These are phyloP conservation scores for Hyles euphorbiae DNA, from an alignment of 1,140 invertebrate genomes.

Conservation along the genomic window DNA sequence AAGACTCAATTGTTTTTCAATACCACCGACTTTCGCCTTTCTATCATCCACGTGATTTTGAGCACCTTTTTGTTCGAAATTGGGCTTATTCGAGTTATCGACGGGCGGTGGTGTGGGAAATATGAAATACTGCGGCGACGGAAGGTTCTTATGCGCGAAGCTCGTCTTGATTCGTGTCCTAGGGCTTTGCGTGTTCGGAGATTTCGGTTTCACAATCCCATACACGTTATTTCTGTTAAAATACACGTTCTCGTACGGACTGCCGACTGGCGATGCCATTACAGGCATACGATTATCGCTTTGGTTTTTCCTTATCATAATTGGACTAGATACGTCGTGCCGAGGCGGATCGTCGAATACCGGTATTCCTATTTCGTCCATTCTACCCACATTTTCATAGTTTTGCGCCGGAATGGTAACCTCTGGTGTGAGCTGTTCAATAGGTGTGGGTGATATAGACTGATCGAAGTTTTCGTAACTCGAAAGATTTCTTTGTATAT, in stretches of 20 bases:
- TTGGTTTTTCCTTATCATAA: slow-evolving; percentile 67
- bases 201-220: slow-evolving; percentile 68
- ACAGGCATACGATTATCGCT: slow-evolving; percentile 18
- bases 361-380: slow-evolving; percentile 66
- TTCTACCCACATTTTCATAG: slow-evolving; percentile 64
- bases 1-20: slow-evolving; percentile 70
- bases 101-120: slow-evolving; percentile 64
- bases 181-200: slow-evolving; percentile 74
- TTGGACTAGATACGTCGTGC: slow-evolving; percentile 61
- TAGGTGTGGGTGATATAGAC: slow-evolving; percentile 25
- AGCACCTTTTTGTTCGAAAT: slow-evolving; percentile 26
- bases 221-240: slow-evolving; percentile 44
- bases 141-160: slow-evolving; percentile 68
- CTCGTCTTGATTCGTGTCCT: slow-evolving; percentile 80
- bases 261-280: slow-evolving; percentile 47
- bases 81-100: slow-evolving; percentile 37
- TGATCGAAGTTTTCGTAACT: slow-evolving; percentile 71
- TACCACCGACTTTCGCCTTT: slow-evolving; percentile 38
- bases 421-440: slow-evolving; percentile 46
- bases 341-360: slow-evolving; percentile 47
- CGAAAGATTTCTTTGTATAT: slow-evolving; percentile 56
- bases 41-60: slow-evolving; percentile 11
- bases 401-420: slow-evolving; percentile 55
- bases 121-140: slow-evolving; percentile 70
- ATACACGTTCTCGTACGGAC: slow-evolving; percentile 76